Percentiles rank a stretch among this genome's conserved stretches.
phyloP scores from a whole-genome alignment of 2,888 invertebrate species.

The Leucozona laternaria region DNA sequence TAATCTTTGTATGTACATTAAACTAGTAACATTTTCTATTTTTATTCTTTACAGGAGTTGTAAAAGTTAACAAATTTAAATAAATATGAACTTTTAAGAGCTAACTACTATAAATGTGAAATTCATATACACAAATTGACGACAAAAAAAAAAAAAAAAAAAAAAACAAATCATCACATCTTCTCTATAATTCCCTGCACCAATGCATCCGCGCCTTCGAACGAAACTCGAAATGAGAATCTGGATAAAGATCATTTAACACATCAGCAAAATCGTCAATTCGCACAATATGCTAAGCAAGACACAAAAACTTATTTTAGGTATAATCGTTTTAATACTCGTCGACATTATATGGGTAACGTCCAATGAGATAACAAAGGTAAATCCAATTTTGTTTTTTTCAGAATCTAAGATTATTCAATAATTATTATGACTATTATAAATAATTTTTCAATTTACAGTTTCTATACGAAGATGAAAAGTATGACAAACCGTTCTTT shows the following conservation, averaged over 20 bases:
- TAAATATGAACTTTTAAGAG: constrained; percentile 50
- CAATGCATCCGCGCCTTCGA: constrained; percentile 69
- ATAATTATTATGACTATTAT: too few relatives aligned
- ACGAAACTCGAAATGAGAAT: constrained; percentile 73
- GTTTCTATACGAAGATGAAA: constrained; percentile 93
- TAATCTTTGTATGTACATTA: neutral
- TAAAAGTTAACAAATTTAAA: constrained; percentile 15
- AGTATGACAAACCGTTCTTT: constrained; percentile 97
- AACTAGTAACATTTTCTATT: neutral
- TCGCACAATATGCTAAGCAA: constrained; percentile 84
- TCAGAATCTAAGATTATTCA: neutral
- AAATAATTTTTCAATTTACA: too few relatives aligned
- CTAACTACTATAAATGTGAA: neutral
- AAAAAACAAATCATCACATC: constrained; percentile 11
- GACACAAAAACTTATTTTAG: constrained; percentile 91
- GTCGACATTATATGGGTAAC: constrained; percentile 98
- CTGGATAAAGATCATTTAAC: constrained; percentile 75
- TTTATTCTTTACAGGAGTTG: constrained; percentile 24
- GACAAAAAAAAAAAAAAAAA: neutral
- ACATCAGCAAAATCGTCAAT: constrained; percentile 70
- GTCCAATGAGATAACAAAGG: constrained; percentile 97
- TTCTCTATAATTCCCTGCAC: constrained; percentile 34
- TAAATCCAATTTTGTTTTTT: constrained; percentile 84
- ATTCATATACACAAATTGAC: neutral
- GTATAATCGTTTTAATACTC: constrained; percentile 92